Evolutionary conservation across 1,140 invertebrate genomes (phyloP), one percentile per base, ranked within the genome.

Genomic region (Procambarus clarkii): DNA sequence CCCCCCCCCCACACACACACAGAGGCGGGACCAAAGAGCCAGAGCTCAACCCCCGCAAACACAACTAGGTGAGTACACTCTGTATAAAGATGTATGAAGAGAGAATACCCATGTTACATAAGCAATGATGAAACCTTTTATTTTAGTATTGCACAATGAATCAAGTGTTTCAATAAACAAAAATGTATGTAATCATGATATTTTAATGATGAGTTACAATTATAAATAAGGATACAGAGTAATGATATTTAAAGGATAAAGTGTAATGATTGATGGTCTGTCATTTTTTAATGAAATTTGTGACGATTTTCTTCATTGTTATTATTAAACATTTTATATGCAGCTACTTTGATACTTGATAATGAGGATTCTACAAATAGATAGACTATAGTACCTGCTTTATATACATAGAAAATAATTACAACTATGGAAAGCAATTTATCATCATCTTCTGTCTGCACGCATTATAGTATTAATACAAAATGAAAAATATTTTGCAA

Each of bases 321-420:
- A 84, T 69, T 84, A 71, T 21, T 83, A 83, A 83, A 64, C 58
- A 78, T 44, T 80, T 87, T 88, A 60, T 88, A 88, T 45, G 81
- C 58, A 81, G 34, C 45, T 34, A 77, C 84, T 87, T 87, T 60
- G 54, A 60, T 80, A 80, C 78, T 69, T 88, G 44, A 44, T 88
- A 88, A 74, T 71, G 34, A 80, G 78, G 69, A 88, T 81, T 88
- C 82, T 80, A 69, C 54, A 81, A 69, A 80, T 80, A 88, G 78
- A 48, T 71, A 80, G 58, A 80, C 13, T 80, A 88, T 79, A 88
- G 77, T 80, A 69, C 45, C 48, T 88, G 78, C 86, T 88, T 88
- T 86, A 71, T 71, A 71, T 64, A 84, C 64, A 64, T 84, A 84
- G 50, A 69, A 69, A 34, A 34, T 74, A 34, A 74, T 34, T 8